Evolutionary conservation across 35 echinoderm and acorn worm species (phyloP).

Genomic region (Lytechinus variegatus): DNA sequence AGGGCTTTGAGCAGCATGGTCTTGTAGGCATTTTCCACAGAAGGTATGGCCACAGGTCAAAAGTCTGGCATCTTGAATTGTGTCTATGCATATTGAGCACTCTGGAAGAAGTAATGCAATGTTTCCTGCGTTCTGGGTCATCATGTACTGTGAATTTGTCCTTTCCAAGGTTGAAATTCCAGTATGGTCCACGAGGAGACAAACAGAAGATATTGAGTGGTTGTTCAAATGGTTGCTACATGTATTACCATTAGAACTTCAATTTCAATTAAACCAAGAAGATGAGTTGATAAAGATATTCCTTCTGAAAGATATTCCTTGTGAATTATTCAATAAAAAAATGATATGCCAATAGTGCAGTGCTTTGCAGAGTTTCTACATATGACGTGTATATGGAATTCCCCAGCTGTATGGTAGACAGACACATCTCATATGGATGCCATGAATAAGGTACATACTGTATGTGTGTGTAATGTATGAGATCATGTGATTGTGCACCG

Average conservation of each 20-base stretch:
- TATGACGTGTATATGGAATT: not conserved
- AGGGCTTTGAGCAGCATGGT: not conserved
- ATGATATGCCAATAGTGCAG: not conserved
- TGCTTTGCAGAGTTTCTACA: not conserved
- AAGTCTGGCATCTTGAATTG: not conserved
- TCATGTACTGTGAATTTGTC: not conserved
- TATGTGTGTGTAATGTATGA: not conserved
- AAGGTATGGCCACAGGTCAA: constrained; percentile 28
- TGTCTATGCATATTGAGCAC: constrained; percentile 15
- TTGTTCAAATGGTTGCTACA: too few relatives aligned
- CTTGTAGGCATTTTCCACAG: not conserved
- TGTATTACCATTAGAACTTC: too few relatives aligned
- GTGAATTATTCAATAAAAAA: not conserved
- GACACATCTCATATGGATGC: not conserved
- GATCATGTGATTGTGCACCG: not conserved
- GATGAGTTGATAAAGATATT: too few relatives aligned
- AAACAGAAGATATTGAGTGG: too few relatives aligned
- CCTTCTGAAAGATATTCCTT: not conserved
- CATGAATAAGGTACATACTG: not conserved
- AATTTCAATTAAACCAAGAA: too few relatives aligned
- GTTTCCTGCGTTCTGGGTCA: not conserved
- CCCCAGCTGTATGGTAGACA: not conserved
- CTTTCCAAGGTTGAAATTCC: not conserved
- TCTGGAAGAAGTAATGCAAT: constrained; percentile 3
- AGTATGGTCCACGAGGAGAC: too few relatives aligned